A percentile compares a stretch with the other conserved stretches of the same genome.
These are phyloP conservation scores for Sebastes nivosus DNA, from an alignment of 2,797 vertebrate genomes.

Conservation along the genomic window DNA sequence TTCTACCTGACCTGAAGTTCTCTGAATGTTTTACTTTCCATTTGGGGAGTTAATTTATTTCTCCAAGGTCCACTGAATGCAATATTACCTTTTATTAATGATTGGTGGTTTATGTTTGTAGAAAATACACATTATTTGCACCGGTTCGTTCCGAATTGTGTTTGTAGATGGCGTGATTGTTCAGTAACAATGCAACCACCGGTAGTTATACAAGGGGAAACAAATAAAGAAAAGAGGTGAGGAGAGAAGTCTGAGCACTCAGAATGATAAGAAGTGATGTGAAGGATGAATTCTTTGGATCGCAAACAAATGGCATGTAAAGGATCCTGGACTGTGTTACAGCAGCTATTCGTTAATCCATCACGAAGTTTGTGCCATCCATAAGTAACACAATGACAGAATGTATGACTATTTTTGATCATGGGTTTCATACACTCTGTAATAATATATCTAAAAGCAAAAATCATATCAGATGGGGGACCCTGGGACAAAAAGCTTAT, in stretches of 20 bases:
- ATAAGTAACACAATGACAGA: too few species aligned
- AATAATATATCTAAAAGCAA: too few species aligned
- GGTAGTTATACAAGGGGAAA: background rate
- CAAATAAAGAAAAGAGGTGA: background rate
- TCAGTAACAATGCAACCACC: background rate
- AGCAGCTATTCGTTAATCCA: background rate
- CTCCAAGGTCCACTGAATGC: conserved; percentile 25
- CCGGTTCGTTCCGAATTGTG: background rate
- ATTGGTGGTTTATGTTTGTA: conserved; percentile 4
- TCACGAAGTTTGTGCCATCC: background rate
- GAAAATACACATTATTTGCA: conserved; percentile 2
- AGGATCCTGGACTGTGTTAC: background rate
- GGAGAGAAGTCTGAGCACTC: background rate
- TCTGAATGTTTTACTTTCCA: conserved; percentile 24
- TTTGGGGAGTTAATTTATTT: conserved; percentile 45
- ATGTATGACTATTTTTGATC: too few species aligned
- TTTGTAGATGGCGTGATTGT: background rate
- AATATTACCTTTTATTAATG: conserved; percentile 10
- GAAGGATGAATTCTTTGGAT: background rate
- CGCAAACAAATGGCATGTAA: background rate
- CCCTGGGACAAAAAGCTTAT: too few species aligned
- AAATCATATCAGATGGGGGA: too few species aligned
- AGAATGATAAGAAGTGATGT: background rate
- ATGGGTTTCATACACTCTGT: too few species aligned
- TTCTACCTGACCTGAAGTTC: conserved; percentile 23